These are phyloP conservation scores for Rhamnusium bicolor DNA, from an alignment of 2,888 invertebrate species.

Conservation along the genomic window DNA sequence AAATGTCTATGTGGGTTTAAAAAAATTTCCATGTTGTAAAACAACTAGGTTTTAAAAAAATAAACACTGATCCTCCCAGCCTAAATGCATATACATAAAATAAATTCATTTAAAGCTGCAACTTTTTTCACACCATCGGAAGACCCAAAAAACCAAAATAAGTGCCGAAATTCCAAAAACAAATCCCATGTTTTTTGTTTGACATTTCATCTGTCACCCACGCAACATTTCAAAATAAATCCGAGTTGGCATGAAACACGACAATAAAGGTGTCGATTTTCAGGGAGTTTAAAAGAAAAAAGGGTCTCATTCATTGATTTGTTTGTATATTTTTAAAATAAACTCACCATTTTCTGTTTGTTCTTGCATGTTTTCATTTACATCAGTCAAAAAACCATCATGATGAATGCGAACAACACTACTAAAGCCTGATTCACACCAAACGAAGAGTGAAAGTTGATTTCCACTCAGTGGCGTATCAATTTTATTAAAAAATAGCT, in stretches of 20 bases:
- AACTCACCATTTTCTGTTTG: constrained; percentile 62
- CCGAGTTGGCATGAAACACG: constrained; percentile 2
- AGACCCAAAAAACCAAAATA: background rate
- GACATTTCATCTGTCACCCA: constrained; percentile 59
- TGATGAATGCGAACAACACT: background rate
- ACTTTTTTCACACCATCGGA: background rate
- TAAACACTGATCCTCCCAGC: background rate
- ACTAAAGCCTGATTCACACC: background rate
- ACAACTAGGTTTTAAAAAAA: background rate
- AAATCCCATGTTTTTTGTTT: constrained; percentile 51
- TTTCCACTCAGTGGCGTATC: background rate
- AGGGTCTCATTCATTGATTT: constrained; percentile 18
- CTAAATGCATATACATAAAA: background rate
- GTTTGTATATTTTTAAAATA: constrained; percentile 21
- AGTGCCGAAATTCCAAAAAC: constrained; percentile 35
- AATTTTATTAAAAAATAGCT: background rate
- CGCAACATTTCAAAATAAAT: constrained; percentile 48
- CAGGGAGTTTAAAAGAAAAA: background rate
- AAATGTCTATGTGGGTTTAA: background rate
- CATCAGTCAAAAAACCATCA: constrained; percentile 12
- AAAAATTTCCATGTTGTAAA: background rate
- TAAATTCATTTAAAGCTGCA: background rate
- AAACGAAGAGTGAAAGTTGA: background rate
- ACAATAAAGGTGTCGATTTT: background rate
- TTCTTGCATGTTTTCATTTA: constrained; percentile 62